phyloP scores from a whole-genome alignment of 2,797 vertebrate genomes.

The Platalea minor region DNA sequence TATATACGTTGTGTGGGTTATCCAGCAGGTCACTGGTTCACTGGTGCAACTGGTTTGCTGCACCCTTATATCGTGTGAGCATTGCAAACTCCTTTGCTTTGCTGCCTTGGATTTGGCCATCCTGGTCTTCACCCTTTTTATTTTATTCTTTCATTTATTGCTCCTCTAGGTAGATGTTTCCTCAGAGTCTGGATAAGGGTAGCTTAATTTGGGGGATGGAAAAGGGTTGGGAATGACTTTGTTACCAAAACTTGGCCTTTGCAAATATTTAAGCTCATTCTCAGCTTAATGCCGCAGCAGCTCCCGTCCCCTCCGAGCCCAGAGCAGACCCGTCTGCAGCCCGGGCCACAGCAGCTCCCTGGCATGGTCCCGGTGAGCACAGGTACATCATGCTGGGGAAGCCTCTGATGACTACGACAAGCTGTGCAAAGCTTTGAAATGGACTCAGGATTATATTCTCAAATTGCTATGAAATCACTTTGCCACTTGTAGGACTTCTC shows the following conservation, averaged over 20 bases:
- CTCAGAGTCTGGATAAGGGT: neutral
- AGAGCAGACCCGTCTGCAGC: neutral
- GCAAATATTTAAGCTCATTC: neutral
- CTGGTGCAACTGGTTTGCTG: neutral
- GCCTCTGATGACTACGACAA: neutral
- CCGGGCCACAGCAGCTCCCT: neutral
- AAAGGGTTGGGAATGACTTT: neutral
- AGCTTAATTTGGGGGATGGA: neutral
- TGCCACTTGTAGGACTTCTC: neutral
- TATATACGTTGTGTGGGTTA: accelerated
- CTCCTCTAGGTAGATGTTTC: neutral
- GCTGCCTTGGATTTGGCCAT: neutral
- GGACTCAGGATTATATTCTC: neutral
- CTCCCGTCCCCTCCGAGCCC: accelerated
- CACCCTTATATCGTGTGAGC: neutral
- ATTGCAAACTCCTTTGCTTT: neutral
- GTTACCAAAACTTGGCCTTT: neutral
- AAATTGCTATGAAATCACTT: neutral
- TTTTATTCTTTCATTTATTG: neutral
- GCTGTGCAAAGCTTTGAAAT: neutral
- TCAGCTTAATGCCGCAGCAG: neutral
- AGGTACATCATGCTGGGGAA: neutral
- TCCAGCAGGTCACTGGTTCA: accelerated
- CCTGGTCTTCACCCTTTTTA: neutral
- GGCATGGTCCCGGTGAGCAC: neutral